Percentiles rank a stretch among this genome's conserved stretches.
Conservation (phyloP, 2,797 vertebrate species). For the Streptopelia turtur region DNA sequence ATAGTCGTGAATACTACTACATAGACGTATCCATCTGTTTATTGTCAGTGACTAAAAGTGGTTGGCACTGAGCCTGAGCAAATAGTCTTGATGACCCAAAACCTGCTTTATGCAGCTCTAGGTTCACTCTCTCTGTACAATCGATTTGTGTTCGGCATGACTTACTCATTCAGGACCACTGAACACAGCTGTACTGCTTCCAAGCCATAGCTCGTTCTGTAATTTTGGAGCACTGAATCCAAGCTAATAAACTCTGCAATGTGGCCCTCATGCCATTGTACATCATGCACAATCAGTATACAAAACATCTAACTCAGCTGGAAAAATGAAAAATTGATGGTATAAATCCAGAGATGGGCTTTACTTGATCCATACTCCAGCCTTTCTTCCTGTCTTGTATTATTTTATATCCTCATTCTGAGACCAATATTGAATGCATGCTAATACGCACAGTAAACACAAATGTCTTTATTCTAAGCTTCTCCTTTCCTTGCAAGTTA, state of each 20-base stretch:
- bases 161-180: not conserved
- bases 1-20: not conserved
- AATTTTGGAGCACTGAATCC: not conserved
- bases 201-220: not conserved
- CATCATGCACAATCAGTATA: not conserved
- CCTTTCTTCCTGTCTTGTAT: not conserved
- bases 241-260: not conserved
- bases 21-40: not conserved
- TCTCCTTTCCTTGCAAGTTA: not conserved
- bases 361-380: not conserved
- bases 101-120: not conserved
- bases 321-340: not conserved
- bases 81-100: not conserved
- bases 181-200: not conserved
- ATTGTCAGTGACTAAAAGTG: not conserved
- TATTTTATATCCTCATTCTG: not conserved
- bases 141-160: not conserved
- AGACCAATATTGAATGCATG: not conserved
- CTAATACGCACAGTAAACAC: not conserved
- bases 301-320: rapidly evolving
- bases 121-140: not conserved
- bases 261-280: not conserved
- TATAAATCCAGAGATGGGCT: not conserved
- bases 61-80: not conserved
- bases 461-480: not conserved